Conservation (phyloP, 2,888 invertebrate species). For the Agrochola lychnidis region DNA sequence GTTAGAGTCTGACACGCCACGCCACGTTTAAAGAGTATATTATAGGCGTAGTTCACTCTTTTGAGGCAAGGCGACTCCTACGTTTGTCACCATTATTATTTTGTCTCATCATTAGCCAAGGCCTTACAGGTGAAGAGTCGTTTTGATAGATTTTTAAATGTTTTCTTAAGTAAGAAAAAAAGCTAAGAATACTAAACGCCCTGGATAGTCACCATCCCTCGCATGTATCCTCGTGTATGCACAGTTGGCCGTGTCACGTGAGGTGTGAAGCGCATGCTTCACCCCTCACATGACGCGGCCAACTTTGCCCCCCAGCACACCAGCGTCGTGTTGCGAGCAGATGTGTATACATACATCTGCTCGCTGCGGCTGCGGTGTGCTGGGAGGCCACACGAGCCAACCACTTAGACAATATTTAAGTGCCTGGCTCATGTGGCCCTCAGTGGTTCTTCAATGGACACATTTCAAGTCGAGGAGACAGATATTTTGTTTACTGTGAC, state of each 20-base stretch:
- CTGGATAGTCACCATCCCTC: conserved; percentile 6
- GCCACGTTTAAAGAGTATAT: too few relatives aligned
- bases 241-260: conserved; percentile 26
- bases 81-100: neutral
- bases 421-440: neutral
- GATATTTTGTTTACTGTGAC: neutral
- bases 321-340: too few relatives aligned
- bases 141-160: neutral
- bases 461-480: neutral
- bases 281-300: too few relatives aligned
- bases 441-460: neutral
- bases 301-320: too few relatives aligned
- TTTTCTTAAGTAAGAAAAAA: neutral
- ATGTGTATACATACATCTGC: neutral
- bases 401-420: neutral
- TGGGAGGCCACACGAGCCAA: too few relatives aligned
- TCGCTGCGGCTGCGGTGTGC: neutral
- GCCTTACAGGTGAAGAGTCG: neutral
- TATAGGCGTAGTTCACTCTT: neutral
- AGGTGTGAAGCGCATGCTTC: conserved; percentile 13
- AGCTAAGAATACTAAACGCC: neutral
- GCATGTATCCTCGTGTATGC: neutral
- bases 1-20: too few relatives aligned
- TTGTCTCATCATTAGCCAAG: neutral
- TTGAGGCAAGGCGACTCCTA: neutral